phyloP scores from a whole-genome alignment of 2,888 invertebrate genomes.

The Glyphotaelius pellucidus region DNA sequence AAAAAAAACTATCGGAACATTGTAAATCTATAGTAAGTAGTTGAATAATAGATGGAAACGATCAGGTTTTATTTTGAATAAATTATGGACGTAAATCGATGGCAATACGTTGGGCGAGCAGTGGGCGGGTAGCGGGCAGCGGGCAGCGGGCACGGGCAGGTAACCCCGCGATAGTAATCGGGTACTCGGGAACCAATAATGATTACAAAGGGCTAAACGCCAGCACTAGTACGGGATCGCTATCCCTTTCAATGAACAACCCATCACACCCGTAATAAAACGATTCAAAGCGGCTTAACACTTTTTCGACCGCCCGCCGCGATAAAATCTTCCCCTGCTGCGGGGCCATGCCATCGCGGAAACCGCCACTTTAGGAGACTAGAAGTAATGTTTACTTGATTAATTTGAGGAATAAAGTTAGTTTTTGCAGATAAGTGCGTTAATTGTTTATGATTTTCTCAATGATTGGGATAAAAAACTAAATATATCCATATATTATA shows the following conservation, averaged over 20 bases:
- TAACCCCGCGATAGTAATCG: not conserved
- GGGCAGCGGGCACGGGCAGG: too few relatives aligned
- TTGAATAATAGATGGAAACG: not conserved
- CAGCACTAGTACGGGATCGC: not conserved
- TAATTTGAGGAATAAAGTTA: too few relatives aligned
- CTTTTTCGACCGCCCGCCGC: conserved; percentile 55
- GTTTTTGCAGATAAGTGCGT: too few relatives aligned
- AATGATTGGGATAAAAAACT: too few relatives aligned
- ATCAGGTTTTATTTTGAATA: not conserved
- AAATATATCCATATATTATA: too few relatives aligned
- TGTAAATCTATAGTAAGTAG: not conserved
- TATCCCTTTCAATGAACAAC: conserved; percentile 61
- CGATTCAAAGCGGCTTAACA: conserved; percentile 62
- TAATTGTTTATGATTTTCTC: too few relatives aligned
- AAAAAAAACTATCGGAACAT: not conserved
- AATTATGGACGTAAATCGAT: not conserved
- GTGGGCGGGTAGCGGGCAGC: too few relatives aligned
- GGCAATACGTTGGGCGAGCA: not conserved
- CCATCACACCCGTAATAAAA: conserved; percentile 59
- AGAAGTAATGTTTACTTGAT: not conserved
- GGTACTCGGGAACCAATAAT: not conserved
- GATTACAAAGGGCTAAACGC: not conserved
- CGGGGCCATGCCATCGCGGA: not conserved
- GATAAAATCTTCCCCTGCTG: conserved; percentile 54
- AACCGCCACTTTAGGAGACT: not conserved